phyloP scores from a whole-genome alignment of 2,888 invertebrate species.

The Ophion costatus region DNA sequence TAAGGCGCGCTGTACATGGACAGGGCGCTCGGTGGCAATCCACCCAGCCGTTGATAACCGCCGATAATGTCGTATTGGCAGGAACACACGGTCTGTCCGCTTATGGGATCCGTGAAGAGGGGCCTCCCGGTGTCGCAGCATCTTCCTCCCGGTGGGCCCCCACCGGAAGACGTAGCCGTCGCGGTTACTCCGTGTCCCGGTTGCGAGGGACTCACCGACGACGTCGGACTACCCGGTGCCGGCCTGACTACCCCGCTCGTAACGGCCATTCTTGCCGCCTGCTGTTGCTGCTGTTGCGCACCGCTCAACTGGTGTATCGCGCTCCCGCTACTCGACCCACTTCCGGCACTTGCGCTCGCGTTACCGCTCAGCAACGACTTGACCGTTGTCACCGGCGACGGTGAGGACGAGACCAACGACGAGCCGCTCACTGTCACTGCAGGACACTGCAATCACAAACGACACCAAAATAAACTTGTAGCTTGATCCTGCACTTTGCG shows the following conservation, averaged over 20 bases:
- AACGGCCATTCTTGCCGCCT: conserved; percentile 84
- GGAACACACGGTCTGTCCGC: conserved; percentile 95
- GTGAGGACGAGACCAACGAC: conserved; percentile 80
- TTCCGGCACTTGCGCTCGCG: conserved; percentile 83
- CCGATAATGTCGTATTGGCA: conserved; percentile 91
- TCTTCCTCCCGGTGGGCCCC: conserved; percentile 82
- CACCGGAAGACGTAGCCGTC: conserved; percentile 84
- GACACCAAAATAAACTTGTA: neutral
- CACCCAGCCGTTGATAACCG: conserved; percentile 92
- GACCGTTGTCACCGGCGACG: conserved; percentile 75
- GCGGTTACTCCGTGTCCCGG: conserved; percentile 85
- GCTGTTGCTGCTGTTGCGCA: conserved; percentile 83
- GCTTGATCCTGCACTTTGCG: neutral
- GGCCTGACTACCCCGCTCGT: conserved; percentile 85
- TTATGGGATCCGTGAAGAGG: conserved; percentile 94
- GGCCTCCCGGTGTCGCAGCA: conserved; percentile 97
- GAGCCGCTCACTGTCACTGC: conserved; percentile 80
- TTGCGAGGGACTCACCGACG: conserved; percentile 84
- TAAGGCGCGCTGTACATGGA: conserved; percentile 93
- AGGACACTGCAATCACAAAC: conserved; percentile 79
- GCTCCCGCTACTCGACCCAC: conserved; percentile 77
- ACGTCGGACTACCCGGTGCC: conserved; percentile 84
- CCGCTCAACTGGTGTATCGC: conserved; percentile 72
- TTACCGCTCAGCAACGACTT: conserved; percentile 70
- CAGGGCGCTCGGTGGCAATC: conserved; percentile 88